Evolutionary conservation across 2,797 vertebrate genomes (phyloP).

Genomic region (Spea hammondii): DNA sequence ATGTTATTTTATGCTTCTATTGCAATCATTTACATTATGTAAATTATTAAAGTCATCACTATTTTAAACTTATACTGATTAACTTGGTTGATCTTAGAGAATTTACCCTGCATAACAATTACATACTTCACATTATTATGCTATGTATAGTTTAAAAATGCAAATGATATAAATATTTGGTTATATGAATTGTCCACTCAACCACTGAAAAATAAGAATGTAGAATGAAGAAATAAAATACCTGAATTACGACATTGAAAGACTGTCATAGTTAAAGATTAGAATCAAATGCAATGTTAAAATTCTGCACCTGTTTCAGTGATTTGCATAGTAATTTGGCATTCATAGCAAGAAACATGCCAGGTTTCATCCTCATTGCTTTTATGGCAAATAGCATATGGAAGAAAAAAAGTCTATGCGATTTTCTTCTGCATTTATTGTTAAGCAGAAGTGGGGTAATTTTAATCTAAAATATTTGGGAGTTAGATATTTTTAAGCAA

Average conservation of each 20-base stretch:
- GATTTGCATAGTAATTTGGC: conserved; percentile 49
- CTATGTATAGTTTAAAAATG: too few species aligned
- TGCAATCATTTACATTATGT: too few species aligned
- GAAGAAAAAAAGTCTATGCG: conserved; percentile 29
- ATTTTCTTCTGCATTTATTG: conserved; percentile 41
- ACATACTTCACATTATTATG: too few species aligned
- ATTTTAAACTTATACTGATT: too few species aligned
- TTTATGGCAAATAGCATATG: conserved; percentile 49
- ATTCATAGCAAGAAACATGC: conserved; percentile 43
- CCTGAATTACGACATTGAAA: conserved; percentile 7
- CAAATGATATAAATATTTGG: neutral
- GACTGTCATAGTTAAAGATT: conserved; percentile 22
- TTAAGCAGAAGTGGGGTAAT: conserved; percentile 32
- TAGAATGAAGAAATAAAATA: neutral
- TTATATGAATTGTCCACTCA: neutral
- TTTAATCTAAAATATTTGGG: conserved; percentile 35
- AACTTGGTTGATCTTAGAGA: too few species aligned
- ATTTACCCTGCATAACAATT: too few species aligned
- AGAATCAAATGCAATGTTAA: conserved; percentile 34
- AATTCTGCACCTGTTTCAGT: conserved; percentile 49
- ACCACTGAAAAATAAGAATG: neutral
- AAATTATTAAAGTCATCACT: too few species aligned
- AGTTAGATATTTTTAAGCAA: conserved; percentile 21
- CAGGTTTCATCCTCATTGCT: conserved; percentile 44
- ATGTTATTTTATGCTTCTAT: too few species aligned